These are phyloP conservation scores for Lissocephala sabroskyi DNA, from an alignment of 2,888 invertebrate genomes.

Conservation along the genomic window DNA sequence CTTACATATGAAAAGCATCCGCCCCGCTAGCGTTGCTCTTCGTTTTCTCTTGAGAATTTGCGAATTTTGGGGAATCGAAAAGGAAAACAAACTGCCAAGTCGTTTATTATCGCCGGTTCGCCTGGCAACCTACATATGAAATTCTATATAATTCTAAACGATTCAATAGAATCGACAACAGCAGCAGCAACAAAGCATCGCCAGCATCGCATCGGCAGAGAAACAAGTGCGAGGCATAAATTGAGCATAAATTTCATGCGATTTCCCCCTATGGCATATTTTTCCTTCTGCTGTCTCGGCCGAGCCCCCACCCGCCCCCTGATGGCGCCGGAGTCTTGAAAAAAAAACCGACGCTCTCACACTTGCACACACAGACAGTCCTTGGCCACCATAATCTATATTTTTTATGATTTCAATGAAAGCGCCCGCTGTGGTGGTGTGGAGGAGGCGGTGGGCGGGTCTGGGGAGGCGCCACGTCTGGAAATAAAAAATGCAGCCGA, in stretches of 20 bases:
- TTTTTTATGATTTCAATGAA: conserved; percentile 48
- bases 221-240: conserved; percentile 50
- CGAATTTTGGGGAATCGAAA: too few relatives aligned
- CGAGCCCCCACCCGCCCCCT: too few relatives aligned
- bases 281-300: not conserved
- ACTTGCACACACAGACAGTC: not conserved
- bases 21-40: too few relatives aligned
- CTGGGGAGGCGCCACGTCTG: conserved; percentile 46
- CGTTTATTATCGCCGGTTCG: conserved; percentile 49
- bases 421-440: too few relatives aligned
- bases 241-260: conserved; percentile 50
- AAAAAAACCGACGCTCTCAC: not conserved
- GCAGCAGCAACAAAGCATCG: too few relatives aligned
- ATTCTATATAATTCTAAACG: conserved; percentile 26
- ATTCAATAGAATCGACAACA: too few relatives aligned
- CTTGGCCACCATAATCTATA: conserved; percentile 32
- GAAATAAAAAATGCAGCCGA: conserved; percentile 44
- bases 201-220: not conserved
- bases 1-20: too few relatives aligned
- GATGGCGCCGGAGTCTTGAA: not conserved
- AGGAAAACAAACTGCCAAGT: conserved; percentile 21
- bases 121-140: conserved; percentile 8
- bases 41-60: conserved; percentile 22
- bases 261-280: conserved; percentile 2
- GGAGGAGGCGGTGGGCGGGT: too few relatives aligned